phyloP scores from a whole-genome alignment of 2,113 vertebrate species.

The Diadophis punctatus region DNA sequence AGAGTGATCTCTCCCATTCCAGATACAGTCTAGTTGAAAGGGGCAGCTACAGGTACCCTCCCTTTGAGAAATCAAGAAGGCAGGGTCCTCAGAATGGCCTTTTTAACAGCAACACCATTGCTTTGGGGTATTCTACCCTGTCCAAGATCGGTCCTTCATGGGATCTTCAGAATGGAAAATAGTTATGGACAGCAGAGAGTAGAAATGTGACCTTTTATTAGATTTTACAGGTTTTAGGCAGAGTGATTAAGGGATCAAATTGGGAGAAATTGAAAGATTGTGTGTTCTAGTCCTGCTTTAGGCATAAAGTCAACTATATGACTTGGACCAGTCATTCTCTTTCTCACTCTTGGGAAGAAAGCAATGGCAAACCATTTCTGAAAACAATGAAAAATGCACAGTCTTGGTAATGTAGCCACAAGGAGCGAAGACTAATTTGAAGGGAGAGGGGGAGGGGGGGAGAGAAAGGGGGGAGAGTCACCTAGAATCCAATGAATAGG shows the following conservation, averaged over 20 bases:
- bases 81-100: background rate
- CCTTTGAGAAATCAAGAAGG: background rate
- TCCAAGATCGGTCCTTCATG: background rate
- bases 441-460: too few relatives aligned
- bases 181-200: too few relatives aligned
- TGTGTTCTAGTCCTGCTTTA: background rate
- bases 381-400: background rate
- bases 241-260: too few relatives aligned
- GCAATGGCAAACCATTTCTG: background rate
- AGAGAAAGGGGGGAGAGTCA: too few relatives aligned
- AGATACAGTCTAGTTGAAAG: background rate
- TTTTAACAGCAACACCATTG: background rate
- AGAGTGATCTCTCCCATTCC: too few relatives aligned
- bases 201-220: too few relatives aligned
- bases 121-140: background rate
- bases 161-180: background rate
- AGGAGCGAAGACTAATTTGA: background rate
- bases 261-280: too few relatives aligned
- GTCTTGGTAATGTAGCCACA: background rate
- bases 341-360: background rate
- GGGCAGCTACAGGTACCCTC: background rate
- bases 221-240: too few relatives aligned
- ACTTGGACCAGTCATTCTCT: background rate
- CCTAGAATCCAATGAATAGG: background rate
- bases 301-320: background rate